phyloP scores from a whole-genome alignment of 2,113 vertebrate genomes.

The Plecotus auritus region DNA sequence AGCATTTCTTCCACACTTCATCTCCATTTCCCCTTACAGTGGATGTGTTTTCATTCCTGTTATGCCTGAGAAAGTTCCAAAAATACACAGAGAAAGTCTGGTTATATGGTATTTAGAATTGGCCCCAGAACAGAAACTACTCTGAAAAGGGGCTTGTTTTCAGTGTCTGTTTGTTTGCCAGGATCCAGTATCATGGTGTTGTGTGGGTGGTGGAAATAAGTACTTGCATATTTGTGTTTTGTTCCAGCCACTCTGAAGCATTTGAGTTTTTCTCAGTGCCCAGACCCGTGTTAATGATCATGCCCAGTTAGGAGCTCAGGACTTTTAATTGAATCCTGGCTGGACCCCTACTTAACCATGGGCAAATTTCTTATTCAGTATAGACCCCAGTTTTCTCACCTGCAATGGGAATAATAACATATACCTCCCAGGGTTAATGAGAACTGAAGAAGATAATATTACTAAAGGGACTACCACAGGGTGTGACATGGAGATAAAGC shows the following conservation, averaged over 20 bases:
- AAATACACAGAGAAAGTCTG: conserved; percentile 49
- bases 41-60: conserved; percentile 53
- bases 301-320: neutral
- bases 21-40: conserved; percentile 19
- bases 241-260: neutral
- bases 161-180: conserved; percentile 30
- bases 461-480: neutral
- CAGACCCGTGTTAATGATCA: neutral
- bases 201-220: conserved; percentile 1
- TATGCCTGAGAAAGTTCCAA: conserved; percentile 58
- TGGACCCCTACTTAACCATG: neutral
- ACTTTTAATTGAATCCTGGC: conserved; percentile 1
- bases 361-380: neutral
- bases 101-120: conserved; percentile 49
- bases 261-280: neutral
- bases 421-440: neutral
- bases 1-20: conserved; percentile 37
- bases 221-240: neutral
- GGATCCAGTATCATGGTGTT: neutral
- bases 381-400: neutral
- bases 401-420: neutral
- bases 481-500: neutral
- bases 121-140: conserved; percentile 53
- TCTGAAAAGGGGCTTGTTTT: conserved; percentile 32
- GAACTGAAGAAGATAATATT: neutral